Evolutionary conservation across 2,888 invertebrate genomes (phyloP).

Genomic region (Nowickia ferox): DNA sequence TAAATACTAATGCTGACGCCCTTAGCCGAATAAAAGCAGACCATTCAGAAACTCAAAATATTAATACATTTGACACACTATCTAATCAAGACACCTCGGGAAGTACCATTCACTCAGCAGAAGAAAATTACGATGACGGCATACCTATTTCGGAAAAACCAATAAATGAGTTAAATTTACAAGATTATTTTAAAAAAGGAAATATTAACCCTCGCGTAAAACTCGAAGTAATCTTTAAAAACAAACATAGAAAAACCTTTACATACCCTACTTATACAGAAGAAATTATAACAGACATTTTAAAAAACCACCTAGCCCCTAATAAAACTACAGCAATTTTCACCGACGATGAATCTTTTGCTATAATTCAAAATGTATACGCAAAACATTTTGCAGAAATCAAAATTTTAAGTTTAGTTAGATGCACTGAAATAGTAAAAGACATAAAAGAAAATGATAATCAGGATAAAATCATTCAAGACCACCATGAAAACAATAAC

Average conservation of each 20-base stretch:
- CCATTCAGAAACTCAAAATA: neutral
- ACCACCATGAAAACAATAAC: conserved; percentile 69
- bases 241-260: conserved; percentile 40
- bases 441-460: too few relatives aligned
- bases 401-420: conserved; percentile 36
- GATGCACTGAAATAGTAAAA: conserved; percentile 65
- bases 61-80: conserved; percentile 45
- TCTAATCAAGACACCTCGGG: conserved; percentile 42
- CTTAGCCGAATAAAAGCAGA: conserved; percentile 66
- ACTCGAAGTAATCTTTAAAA: conserved; percentile 32
- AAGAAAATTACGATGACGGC: conserved; percentile 49
- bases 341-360: conserved; percentile 7
- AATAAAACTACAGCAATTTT: conserved; percentile 35
- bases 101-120: conserved; percentile 56
- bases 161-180: conserved; percentile 52
- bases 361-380: conserved; percentile 4
- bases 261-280: conserved; percentile 22
- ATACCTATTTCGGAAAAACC: conserved; percentile 66
- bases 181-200: conserved; percentile 28
- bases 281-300: conserved; percentile 42
- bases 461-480: conserved; percentile 65
- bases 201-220: conserved; percentile 4
- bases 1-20: conserved; percentile 72
- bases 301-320: conserved; percentile 47
- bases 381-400: conserved; percentile 13